phyloP scores from a whole-genome alignment of 30 jellyfish, hydroid and myxozoan species.

The Aurelia aurita region DNA sequence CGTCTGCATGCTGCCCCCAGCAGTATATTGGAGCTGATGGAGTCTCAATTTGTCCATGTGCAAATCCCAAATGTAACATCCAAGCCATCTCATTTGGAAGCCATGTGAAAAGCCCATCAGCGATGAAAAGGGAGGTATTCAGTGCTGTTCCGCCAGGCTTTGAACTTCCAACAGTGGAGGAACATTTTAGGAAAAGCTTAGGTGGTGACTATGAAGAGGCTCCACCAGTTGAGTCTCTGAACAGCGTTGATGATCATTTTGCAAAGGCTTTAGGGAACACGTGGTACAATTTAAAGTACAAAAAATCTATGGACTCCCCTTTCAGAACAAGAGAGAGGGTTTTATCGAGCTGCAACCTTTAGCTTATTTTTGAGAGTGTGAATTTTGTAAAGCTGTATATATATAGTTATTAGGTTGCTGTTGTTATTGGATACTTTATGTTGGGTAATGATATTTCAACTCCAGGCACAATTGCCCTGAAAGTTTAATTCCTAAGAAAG shows the following conservation, averaged over 20 bases:
- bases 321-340: constrained; percentile 68
- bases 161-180: constrained; percentile 97
- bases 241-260: constrained; percentile 98
- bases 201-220: constrained; percentile 84
- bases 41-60: constrained; percentile 74
- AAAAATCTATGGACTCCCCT: constrained; percentile 51
- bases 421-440: not conserved
- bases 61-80: constrained; percentile 69
- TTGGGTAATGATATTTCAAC: not conserved
- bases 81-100: constrained; percentile 64
- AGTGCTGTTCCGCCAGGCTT: constrained; percentile 85
- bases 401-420: constrained; percentile 2
- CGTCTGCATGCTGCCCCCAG: constrained; percentile 77
- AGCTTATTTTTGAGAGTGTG: constrained; percentile 18
- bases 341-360: constrained; percentile 65
- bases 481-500: not conserved
- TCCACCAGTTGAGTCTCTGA: constrained; percentile 73
- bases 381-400: constrained; percentile 33
- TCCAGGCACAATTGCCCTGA: not conserved
- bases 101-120: constrained; percentile 39
- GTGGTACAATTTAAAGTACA: constrained; percentile 82
- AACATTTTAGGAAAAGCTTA: constrained; percentile 92
- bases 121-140: constrained; percentile 59
- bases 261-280: constrained; percentile 96
- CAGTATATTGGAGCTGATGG: constrained; percentile 53